Conservation (phyloP, 2,797 vertebrate genomes). For the Eulemur albifrons region DNA sequence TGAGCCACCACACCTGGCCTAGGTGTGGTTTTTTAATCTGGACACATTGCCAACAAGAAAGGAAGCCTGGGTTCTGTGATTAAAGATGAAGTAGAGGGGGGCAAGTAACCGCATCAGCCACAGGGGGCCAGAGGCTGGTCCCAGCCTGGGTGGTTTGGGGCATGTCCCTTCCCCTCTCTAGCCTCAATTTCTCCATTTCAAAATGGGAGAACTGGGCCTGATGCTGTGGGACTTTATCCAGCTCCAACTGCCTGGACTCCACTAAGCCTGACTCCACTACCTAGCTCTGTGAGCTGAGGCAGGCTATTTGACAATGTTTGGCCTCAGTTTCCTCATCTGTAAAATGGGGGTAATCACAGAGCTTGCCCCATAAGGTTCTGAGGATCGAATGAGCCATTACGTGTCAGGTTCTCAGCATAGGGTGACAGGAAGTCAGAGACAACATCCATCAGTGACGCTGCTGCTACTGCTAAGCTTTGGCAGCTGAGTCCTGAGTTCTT, state of each 20-base stretch:
- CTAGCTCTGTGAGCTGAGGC: background rate
- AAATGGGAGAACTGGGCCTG: background rate
- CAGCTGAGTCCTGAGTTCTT: too few relatives aligned
- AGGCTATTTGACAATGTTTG: background rate
- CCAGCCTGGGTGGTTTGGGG: background rate
- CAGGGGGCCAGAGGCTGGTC: background rate
- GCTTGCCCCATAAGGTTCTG: background rate
- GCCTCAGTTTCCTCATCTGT: background rate
- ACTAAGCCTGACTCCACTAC: background rate
- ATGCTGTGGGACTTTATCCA: background rate
- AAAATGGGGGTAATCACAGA: too few relatives aligned
- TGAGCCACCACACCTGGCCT: too few relatives aligned
- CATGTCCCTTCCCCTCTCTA: accelerated
- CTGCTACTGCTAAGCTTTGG: background rate
- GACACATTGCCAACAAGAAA: background rate
- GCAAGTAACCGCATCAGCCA: background rate
- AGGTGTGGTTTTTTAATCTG: background rate
- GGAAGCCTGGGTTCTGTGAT: background rate
- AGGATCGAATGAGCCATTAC: accelerated
- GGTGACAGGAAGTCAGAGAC: background rate
- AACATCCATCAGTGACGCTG: accelerated
- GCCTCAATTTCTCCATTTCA: background rate
- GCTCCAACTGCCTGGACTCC: too few relatives aligned
- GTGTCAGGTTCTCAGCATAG: background rate
- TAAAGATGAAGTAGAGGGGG: background rate